These are phyloP conservation scores for Nephrotoma flavescens DNA, from an alignment of 2,888 invertebrate genomes.

Conservation along the genomic window DNA sequence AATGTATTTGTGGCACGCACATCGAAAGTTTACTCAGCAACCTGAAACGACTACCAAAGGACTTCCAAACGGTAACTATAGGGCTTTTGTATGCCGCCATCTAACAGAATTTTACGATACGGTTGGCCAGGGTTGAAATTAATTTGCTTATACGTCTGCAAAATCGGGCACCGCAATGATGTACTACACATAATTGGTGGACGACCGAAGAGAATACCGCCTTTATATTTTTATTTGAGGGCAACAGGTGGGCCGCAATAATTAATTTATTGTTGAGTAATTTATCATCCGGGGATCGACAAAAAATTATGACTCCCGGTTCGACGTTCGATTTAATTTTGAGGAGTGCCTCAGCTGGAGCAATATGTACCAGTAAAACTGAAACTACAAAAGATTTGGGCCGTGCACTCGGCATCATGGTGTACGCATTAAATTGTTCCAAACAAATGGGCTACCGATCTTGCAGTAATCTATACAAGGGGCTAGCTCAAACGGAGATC, in stretches of 20 bases:
- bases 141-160: no score
- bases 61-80: no score
- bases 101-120: no score
- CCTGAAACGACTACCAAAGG: constrained; percentile 55
- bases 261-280: constrained; percentile 72
- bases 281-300: constrained; percentile 65
- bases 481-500: constrained; percentile 46
- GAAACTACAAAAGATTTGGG: constrained; percentile 95
- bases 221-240: constrained; percentile 78
- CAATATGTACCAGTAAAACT: constrained; percentile 58
- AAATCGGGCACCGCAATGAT: no score
- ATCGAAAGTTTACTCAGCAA: constrained; percentile 54
- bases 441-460: constrained; percentile 97
- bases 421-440: constrained; percentile 94
- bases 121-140: no score
- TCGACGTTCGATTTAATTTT: constrained; percentile 81
- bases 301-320: constrained; percentile 89
- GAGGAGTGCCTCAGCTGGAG: constrained; percentile 93
- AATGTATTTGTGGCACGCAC: no score
- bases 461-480: constrained; percentile 89
- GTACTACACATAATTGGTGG: no score
- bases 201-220: constrained; percentile 47
- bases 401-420: constrained; percentile 87
- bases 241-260: constrained; percentile 69
- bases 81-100: no score